These are phyloP conservation scores for Clamator glandarius DNA, from an alignment of 2,797 vertebrate species.

Conservation along the genomic window DNA sequence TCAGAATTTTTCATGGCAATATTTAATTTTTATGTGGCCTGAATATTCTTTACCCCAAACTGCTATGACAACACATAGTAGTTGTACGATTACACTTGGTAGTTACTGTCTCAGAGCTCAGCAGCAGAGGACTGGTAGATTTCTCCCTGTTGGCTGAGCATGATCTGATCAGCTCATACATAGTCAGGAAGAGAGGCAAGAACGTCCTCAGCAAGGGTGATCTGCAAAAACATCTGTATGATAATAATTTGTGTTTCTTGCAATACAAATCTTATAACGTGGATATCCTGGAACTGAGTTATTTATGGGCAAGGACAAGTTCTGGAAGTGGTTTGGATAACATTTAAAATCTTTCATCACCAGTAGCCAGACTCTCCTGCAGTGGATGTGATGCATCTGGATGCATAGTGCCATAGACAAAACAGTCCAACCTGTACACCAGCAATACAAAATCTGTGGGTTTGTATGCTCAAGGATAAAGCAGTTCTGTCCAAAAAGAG, in stretches of 20 bases:
- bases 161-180: neutral
- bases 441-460: neutral
- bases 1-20: neutral
- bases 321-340: neutral
- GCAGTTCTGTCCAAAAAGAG: neutral
- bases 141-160: rapidly evolving
- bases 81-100: neutral
- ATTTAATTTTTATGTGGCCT: neutral
- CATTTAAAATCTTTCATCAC: neutral
- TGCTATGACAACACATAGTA: neutral
- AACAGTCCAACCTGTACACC: neutral
- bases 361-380: neutral
- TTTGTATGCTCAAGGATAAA: neutral
- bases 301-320: neutral
- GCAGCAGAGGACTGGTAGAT: neutral
- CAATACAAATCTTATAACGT: neutral
- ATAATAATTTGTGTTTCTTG: neutral
- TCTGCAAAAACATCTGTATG: neutral
- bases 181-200: neutral
- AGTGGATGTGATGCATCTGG: neutral
- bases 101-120: neutral
- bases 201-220: neutral
- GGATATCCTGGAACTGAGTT: neutral
- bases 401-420: neutral
- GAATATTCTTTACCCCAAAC: neutral